These are phyloP conservation scores for Schizopygopsis malacanthus DNA, from an alignment of 2,797 vertebrate genomes.

Conservation along the genomic window DNA sequence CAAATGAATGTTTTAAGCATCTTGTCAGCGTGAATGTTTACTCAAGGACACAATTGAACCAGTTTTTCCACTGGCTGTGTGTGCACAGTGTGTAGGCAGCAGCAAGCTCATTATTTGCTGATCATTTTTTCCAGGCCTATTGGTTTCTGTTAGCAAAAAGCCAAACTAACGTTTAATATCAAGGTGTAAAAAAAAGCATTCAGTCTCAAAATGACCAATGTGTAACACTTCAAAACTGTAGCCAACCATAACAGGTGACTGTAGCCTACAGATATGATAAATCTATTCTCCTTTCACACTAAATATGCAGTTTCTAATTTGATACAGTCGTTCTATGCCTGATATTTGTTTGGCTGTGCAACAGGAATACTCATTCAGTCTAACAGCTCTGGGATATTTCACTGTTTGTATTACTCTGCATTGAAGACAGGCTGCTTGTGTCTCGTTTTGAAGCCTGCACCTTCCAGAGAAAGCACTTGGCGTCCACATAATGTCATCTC, in stretches of 20 bases:
- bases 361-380: background rate
- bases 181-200: background rate
- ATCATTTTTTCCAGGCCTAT: conserved; percentile 42
- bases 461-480: background rate
- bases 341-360: background rate
- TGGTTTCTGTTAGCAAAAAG: conserved; percentile 12
- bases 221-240: background rate
- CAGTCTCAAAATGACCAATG: background rate
- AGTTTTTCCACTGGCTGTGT: conserved; percentile 24
- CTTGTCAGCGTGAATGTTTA: conserved; percentile 40
- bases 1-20: conserved; percentile 29
- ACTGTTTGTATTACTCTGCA: background rate
- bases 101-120: conserved; percentile 42
- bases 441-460: background rate
- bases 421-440: background rate
- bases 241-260: background rate
- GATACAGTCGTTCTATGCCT: background rate
- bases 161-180: background rate
- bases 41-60: conserved; percentile 28
- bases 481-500: background rate
- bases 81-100: conserved; percentile 29
- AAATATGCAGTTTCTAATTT: background rate
- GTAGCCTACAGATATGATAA: background rate
- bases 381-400: background rate
- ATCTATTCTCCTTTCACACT: background rate